A percentile compares a stretch with the other conserved stretches of the same genome.
These are phyloP conservation scores for Triops cancriformis DNA, from an alignment of 1,140 invertebrate genomes.

Conservation along the genomic window DNA sequence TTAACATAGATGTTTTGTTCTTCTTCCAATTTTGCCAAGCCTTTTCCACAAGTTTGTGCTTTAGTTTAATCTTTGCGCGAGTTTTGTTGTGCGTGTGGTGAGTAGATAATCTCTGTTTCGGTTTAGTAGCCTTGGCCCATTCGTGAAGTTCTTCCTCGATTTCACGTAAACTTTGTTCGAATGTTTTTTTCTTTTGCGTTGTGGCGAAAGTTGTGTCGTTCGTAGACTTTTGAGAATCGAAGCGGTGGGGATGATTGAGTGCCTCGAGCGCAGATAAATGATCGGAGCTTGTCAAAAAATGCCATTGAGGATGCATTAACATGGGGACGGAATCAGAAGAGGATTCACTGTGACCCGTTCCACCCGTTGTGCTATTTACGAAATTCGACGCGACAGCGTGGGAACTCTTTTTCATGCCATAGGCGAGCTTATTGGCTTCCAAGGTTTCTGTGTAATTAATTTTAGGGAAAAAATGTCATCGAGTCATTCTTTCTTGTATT, in stretches of 20 bases:
- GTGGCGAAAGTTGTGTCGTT: not conserved
- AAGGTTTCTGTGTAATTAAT: not conserved
- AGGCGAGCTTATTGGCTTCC: slow-evolving; percentile 1
- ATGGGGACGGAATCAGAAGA: not conserved
- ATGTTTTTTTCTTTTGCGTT: not conserved
- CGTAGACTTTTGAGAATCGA: not conserved
- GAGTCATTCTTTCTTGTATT: not conserved
- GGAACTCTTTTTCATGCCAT: not conserved
- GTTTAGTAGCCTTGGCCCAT: not conserved
- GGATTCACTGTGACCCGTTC: not conserved
- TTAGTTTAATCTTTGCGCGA: not conserved
- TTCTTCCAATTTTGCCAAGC: not conserved
- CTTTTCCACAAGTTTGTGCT: not conserved
- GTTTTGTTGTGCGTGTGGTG: not conserved
- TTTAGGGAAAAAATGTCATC: not conserved
- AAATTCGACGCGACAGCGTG: not conserved
- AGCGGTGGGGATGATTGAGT: not conserved
- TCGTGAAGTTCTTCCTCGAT: not conserved
- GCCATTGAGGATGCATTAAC: not conserved
- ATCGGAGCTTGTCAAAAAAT: not conserved
- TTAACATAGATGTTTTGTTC: not conserved
- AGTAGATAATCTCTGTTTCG: not conserved
- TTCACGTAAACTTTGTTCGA: not conserved
- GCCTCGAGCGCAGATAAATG: not conserved
- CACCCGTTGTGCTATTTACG: not conserved